phyloP scores from a whole-genome alignment of 2,888 invertebrate genomes.

The Hypselothyrea guttata region DNA sequence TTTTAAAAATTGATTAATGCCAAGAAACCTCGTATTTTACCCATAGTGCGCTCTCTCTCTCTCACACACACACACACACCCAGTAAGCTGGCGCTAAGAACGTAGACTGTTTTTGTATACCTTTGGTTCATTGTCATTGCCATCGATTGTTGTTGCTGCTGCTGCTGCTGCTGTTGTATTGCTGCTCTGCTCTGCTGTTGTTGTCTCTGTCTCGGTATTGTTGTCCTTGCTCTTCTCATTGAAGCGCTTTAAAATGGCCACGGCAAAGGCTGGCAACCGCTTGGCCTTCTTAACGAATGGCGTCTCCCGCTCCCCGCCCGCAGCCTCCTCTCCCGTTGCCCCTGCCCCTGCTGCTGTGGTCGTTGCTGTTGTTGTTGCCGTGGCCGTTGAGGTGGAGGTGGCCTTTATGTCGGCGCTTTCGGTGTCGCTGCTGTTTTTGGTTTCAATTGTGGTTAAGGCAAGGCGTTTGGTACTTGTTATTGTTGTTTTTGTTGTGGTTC shows the following conservation, averaged over 20 bases:
- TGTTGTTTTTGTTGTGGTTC: constrained; percentile 24
- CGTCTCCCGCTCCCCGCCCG: constrained; percentile 38
- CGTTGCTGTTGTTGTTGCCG: constrained; percentile 70
- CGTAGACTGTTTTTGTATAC: constrained; percentile 66
- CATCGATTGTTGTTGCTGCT: constrained; percentile 65
- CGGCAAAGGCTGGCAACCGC: constrained; percentile 79
- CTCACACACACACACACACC: constrained; percentile 9
- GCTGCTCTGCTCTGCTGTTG: constrained; percentile 52
- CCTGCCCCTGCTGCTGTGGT: constrained; percentile 82
- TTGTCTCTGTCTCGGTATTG: constrained; percentile 44
- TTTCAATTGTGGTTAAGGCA: constrained; percentile 56
- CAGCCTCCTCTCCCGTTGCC: constrained; percentile 28
- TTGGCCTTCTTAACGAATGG: constrained; percentile 65
- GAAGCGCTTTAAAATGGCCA: constrained; percentile 79
- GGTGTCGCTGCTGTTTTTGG: constrained; percentile 85
- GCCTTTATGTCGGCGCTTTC: constrained; percentile 85
- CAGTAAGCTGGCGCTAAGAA: constrained; percentile 12
- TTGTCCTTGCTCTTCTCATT: constrained; percentile 71
- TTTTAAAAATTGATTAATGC: too few relatives aligned
- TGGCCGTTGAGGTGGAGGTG: constrained; percentile 77
- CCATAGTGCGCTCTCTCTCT: too few relatives aligned
- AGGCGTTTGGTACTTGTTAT: constrained; percentile 51
- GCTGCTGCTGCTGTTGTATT: constrained; percentile 37
- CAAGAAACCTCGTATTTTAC: too few relatives aligned
- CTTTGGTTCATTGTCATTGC: constrained; percentile 81